Conservation (phyloP, 2,888 invertebrate genomes). For the Luperina testacea region DNA sequence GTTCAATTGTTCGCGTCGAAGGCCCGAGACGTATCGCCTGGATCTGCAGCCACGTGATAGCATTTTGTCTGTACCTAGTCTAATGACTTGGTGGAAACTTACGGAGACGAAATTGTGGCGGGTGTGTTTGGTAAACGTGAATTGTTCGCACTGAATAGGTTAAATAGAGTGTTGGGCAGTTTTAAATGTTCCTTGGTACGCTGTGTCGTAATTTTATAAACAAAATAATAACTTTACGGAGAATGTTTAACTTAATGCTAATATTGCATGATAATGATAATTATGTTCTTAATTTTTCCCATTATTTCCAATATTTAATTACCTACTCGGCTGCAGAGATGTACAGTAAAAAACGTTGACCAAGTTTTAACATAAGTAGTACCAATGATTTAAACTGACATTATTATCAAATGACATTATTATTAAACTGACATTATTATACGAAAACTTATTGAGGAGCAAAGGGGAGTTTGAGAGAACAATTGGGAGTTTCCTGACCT, state of each 20-base stretch:
- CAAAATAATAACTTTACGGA: neutral
- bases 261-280: neutral
- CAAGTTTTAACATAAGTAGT: neutral
- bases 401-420: too few relatives aligned
- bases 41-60: slow-evolving; percentile 44
- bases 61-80: slow-evolving; percentile 28
- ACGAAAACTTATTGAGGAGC: too few relatives aligned
- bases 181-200: neutral
- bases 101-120: neutral
- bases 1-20: slow-evolving; percentile 35
- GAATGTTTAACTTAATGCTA: neutral
- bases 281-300: neutral
- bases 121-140: neutral
- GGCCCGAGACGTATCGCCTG: slow-evolving; percentile 30
- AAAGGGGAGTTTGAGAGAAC: too few relatives aligned
- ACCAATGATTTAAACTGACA: neutral
- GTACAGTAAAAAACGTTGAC: neutral
- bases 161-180: too few relatives aligned
- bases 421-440: too few relatives aligned
- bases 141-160: neutral
- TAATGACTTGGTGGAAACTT: slow-evolving; percentile 38
- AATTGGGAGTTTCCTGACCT: too few relatives aligned
- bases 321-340: neutral
- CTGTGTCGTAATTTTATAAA: neutral
- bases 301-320: neutral